Evolutionary conservation across 2,113 vertebrate genomes (phyloP).

Genomic region (Heterotis niloticus): DNA sequence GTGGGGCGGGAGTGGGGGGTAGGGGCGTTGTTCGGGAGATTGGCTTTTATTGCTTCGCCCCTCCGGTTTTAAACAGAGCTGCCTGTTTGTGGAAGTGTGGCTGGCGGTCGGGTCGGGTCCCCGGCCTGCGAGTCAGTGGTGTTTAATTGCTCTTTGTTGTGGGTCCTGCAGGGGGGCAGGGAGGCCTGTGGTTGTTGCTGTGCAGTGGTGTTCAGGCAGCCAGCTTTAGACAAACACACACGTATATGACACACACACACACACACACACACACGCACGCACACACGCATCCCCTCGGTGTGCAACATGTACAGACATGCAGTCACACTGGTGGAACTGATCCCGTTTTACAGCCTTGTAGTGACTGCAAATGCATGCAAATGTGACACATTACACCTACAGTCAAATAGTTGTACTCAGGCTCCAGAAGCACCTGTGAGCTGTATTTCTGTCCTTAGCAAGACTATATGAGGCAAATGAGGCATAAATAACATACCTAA

Average conservation of each 20-base stretch:
- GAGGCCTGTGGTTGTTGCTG: conserved; percentile 54
- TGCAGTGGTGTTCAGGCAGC: conserved; percentile 58
- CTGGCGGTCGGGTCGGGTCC: conserved; percentile 70
- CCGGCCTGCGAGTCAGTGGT: conserved; percentile 68
- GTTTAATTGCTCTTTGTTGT: conserved; percentile 76
- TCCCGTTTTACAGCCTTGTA: neutral
- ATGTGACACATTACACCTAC: no score
- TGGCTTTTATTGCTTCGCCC: conserved; percentile 67
- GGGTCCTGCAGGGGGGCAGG: conserved; percentile 41
- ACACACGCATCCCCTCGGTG: neutral
- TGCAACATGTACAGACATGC: conserved; percentile 8
- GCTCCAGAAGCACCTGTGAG: no score
- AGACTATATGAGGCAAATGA: neutral
- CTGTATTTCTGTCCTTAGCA: no score
- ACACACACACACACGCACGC: conserved; percentile 20
- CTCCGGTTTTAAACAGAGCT: conserved; percentile 71
- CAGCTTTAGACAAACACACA: conserved; percentile 35
- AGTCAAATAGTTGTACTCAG: no score
- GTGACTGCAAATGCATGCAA: no score
- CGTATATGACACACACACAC: neutral
- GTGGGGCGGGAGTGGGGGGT: conserved; percentile 21
- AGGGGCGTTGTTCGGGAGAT: conserved; percentile 44
- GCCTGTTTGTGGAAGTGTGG: conserved; percentile 78
- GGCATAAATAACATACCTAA: conserved; percentile 35
- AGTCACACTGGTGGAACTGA: neutral